Conservation (phyloP, 2,113 vertebrate species). For the Dasyurus viverrinus region DNA sequence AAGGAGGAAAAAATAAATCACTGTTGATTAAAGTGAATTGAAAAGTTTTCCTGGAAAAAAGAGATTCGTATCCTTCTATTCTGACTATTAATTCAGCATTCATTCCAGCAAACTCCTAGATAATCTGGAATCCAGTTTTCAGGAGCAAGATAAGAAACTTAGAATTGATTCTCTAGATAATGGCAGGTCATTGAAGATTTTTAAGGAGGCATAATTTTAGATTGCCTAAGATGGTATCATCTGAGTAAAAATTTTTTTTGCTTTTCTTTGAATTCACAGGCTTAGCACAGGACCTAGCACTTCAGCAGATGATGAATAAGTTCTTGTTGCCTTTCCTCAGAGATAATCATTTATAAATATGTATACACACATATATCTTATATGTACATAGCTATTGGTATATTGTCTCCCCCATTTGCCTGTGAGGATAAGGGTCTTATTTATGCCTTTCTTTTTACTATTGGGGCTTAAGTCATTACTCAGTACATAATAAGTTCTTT, state of each 20-base stretch:
- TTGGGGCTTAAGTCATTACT: too few species aligned
- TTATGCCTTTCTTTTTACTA: too few species aligned
- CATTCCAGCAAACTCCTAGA: not conserved
- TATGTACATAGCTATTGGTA: too few species aligned
- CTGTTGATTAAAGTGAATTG: not conserved
- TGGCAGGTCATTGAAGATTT: slow-evolving; percentile 10
- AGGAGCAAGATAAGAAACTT: slow-evolving; percentile 1
- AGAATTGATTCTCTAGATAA: slow-evolving; percentile 23
- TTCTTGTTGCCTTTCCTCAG: not conserved
- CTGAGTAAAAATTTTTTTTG: not conserved
- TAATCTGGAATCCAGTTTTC: not conserved
- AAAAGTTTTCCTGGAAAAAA: not conserved
- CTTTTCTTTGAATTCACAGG: not conserved
- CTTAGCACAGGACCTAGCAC: not conserved
- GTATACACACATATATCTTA: too few species aligned
- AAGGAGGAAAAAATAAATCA: not conserved
- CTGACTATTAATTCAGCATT: not conserved
- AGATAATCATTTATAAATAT: too few species aligned
- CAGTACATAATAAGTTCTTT: too few species aligned
- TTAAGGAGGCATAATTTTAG: not conserved
- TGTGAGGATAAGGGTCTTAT: too few species aligned
- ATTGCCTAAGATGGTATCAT: not conserved
- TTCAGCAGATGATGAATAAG: not conserved
- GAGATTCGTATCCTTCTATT: not conserved
- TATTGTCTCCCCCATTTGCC: too few species aligned